phyloP scores from a whole-genome alignment of 2,888 invertebrate species.

The Habrosyne pyritoides region DNA sequence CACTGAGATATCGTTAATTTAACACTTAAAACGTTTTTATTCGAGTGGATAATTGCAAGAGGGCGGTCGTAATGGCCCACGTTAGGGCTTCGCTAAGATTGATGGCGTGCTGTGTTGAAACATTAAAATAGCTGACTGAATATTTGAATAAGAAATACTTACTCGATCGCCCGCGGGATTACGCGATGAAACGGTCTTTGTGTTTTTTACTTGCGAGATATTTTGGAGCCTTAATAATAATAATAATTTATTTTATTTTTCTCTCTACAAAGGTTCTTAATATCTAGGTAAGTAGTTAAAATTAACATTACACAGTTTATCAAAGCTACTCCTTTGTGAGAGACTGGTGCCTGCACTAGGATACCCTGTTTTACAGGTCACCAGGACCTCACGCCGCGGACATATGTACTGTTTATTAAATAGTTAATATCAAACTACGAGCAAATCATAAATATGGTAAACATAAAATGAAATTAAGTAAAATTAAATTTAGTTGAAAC shows the following conservation, averaged over 20 bases:
- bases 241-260: not conserved
- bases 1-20: constrained; percentile 80
- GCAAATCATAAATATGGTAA: no score
- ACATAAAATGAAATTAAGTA: no score
- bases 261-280: no score
- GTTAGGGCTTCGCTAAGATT: constrained; percentile 75
- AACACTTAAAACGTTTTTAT: constrained; percentile 82
- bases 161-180: constrained; percentile 65
- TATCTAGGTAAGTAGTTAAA: no score
- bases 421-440: no score
- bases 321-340: no score
- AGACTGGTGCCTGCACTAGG: no score
- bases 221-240: constrained; percentile 12
- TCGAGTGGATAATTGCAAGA: constrained; percentile 80
- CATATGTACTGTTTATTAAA: no score
- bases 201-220: constrained; percentile 48
- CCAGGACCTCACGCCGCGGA: no score
- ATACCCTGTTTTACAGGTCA: no score
- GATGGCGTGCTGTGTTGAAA: constrained; percentile 74
- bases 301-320: no score
- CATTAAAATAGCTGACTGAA: constrained; percentile 76
- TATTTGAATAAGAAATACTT: constrained; percentile 73
- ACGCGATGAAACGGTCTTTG: constrained; percentile 62
- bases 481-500: no score
- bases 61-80: constrained; percentile 73